phyloP scores from a whole-genome alignment of 92 coral and sea anemone genomes.

The Paragorgia papillata region DNA sequence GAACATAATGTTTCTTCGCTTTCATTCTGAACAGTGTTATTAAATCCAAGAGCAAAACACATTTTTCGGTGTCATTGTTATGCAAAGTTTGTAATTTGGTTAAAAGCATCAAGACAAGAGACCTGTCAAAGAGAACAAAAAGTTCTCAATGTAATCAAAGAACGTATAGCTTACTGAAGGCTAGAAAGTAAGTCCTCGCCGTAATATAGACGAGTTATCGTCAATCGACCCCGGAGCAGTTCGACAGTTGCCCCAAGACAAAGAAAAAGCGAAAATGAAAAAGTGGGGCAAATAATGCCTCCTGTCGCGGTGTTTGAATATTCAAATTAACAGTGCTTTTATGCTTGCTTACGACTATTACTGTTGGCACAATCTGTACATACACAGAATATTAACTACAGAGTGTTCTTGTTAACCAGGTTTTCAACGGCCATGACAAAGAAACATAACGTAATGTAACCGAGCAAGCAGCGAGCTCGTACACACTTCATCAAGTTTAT shows the following conservation, averaged over 20 bases:
- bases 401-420: not conserved
- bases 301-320: slow-evolving; percentile 39
- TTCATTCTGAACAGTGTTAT: slow-evolving; percentile 56
- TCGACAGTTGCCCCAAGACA: no score
- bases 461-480: not conserved
- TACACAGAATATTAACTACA: not conserved
- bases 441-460: not conserved
- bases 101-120: slow-evolving; percentile 98
- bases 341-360: not conserved
- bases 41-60: slow-evolving; percentile 97
- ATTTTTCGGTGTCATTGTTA: slow-evolving; percentile 82
- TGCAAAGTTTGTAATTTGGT: slow-evolving; percentile 99
- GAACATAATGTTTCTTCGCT: not conserved
- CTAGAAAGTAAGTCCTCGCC: not conserved
- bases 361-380: not conserved
- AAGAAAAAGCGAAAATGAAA: slow-evolving; percentile 7
- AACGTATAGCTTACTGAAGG: not conserved
- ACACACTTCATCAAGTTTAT: slow-evolving; percentile 10
- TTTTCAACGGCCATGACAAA: not conserved
- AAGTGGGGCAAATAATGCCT: slow-evolving; percentile 4
- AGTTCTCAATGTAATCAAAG: slow-evolving; percentile 31
- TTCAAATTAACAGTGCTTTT: slow-evolving; percentile 21
- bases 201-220: not conserved
- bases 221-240: not conserved
- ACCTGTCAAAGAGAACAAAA: slow-evolving; percentile 87